These are phyloP conservation scores for Bombus pascuorum DNA, from an alignment of 1,140 invertebrate genomes.

Conservation along the genomic window DNA sequence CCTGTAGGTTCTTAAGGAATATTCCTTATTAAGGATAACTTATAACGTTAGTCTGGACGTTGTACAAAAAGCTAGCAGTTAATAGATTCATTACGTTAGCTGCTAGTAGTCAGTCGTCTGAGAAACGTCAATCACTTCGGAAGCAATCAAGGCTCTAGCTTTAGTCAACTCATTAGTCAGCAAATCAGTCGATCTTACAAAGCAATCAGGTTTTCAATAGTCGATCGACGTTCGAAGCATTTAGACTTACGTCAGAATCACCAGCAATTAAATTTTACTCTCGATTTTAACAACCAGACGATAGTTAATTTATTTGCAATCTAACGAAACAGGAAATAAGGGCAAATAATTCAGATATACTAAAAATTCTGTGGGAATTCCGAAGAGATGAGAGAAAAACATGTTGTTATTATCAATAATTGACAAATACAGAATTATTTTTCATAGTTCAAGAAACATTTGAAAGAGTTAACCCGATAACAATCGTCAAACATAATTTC, in stretches of 20 bases:
- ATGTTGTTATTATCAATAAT: too few relatives aligned
- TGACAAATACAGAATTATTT: too few relatives aligned
- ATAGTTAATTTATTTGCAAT: neutral
- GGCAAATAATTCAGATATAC: too few relatives aligned
- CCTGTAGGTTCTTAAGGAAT: too few relatives aligned
- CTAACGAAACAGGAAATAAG: too few relatives aligned
- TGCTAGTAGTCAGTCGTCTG: neutral
- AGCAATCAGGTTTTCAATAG: slow-evolving; percentile 26
- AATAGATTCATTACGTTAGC: neutral
- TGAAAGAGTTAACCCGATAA: too few relatives aligned
- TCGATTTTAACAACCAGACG: neutral
- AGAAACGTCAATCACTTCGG: slow-evolving; percentile 7
- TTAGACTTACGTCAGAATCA: neutral
- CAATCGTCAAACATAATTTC: too few relatives aligned
- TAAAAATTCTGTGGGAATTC: too few relatives aligned
- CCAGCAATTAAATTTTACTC: slow-evolving; percentile 17
- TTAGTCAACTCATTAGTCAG: slow-evolving; percentile 42
- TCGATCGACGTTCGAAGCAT: neutral
- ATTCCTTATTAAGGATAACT: neutral
- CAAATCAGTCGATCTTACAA: slow-evolving; percentile 32
- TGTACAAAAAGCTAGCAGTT: neutral
- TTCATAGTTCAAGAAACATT: too few relatives aligned
- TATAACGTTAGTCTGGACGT: neutral
- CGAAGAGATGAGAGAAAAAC: too few relatives aligned
- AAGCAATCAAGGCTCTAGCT: slow-evolving; percentile 31